Conservation (phyloP, 2,797 vertebrate genomes). For the Sebastes reedi region DNA sequence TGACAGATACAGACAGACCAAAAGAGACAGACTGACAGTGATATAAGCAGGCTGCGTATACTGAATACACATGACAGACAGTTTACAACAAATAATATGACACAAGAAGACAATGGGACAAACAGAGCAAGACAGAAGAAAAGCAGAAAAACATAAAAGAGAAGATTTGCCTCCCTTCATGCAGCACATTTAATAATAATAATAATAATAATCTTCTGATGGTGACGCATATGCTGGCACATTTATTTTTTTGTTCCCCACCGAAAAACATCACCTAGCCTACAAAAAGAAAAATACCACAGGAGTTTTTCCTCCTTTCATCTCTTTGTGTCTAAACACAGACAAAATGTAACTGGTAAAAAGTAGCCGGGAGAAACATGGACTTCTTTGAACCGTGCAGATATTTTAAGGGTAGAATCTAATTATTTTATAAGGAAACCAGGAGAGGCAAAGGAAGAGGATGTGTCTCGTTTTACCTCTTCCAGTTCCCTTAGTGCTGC, state of each 20-base stretch:
- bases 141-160: neutral
- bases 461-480: neutral
- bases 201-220: neutral
- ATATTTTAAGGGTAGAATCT: conserved; percentile 20
- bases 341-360: neutral
- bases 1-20: neutral
- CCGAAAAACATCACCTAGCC: neutral
- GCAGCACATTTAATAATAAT: neutral
- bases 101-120: neutral
- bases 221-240: neutral
- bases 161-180: neutral
- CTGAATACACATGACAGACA: neutral
- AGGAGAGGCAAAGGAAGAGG: neutral
- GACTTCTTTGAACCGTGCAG: conserved; percentile 22
- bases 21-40: conserved; percentile 15
- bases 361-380: neutral
- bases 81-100: neutral
- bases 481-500: neutral
- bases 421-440: conserved; percentile 1
- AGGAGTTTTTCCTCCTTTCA: conserved; percentile 15
- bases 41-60: neutral
- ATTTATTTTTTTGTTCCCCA: neutral
- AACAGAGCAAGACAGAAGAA: neutral
- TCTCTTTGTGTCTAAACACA: conserved; percentile 1
- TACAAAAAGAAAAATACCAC: neutral